Percentiles rank a stretch among this genome's conserved stretches.
Conservation (phyloP, 1,140 invertebrate genomes). For the Dinoponera quadriceps region DNA sequence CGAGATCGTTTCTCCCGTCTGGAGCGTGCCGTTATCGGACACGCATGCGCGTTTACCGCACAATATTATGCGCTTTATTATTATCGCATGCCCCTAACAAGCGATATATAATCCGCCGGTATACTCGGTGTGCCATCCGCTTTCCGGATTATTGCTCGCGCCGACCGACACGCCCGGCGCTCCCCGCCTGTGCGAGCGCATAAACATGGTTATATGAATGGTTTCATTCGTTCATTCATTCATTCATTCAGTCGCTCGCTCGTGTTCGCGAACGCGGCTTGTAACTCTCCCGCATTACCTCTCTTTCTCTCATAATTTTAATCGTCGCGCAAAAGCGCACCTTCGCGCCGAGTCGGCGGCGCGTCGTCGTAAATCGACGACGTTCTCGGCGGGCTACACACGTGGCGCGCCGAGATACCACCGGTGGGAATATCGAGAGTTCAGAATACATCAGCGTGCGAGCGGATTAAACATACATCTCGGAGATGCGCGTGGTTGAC, state of each 20-base stretch:
- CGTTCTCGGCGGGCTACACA: background rate
- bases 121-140: constrained; percentile 54
- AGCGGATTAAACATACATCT: constrained; percentile 32
- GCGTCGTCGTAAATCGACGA: background rate
- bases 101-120: constrained; percentile 63
- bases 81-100: constrained; percentile 62
- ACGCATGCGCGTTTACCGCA: constrained; percentile 53
- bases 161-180: constrained; percentile 53
- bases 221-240: constrained; percentile 75
- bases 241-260: background rate
- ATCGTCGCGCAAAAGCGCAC: constrained; percentile 17
- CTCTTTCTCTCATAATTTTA: constrained; percentile 30
- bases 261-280: background rate
- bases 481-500: constrained; percentile 12
- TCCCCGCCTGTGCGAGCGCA: constrained; percentile 62
- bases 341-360: background rate
- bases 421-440: background rate
- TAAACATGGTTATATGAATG: constrained; percentile 76
- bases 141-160: constrained; percentile 67
- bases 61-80: constrained; percentile 71
- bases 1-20: background rate
- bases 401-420: background rate
- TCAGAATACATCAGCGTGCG: background rate
- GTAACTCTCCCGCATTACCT: background rate
- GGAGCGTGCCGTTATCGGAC: constrained; percentile 12